Evolutionary conservation across 2,888 invertebrate genomes (phyloP).

Genomic region (Standfussiana lucernea): DNA sequence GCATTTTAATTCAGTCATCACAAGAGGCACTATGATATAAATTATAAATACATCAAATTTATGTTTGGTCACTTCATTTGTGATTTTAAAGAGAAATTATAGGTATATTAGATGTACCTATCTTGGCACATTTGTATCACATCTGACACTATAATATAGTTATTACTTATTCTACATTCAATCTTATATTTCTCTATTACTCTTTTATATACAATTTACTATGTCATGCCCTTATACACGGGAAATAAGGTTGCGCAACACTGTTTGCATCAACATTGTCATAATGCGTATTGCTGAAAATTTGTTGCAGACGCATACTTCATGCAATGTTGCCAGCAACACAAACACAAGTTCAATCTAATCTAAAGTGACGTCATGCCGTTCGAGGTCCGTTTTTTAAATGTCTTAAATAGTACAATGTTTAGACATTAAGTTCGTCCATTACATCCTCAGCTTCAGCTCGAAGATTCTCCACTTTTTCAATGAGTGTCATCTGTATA

Average conservation of each 20-base stretch:
- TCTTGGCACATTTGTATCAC: conserved; percentile 10
- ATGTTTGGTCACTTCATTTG: neutral
- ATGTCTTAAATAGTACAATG: neutral
- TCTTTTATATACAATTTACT: conserved; percentile 28
- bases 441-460: conserved; percentile 95
- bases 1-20: neutral
- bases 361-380: neutral
- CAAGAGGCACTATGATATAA: conserved; percentile 7
- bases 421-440: conserved; percentile 88
- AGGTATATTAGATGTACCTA: neutral
- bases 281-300: neutral
- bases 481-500: conserved; percentile 95
- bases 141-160: neutral
- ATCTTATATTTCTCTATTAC: neutral
- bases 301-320: neutral
- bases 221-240: neutral
- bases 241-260: neutral
- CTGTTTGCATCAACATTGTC: conserved; percentile 2
- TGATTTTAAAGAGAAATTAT: neutral
- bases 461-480: conserved; percentile 96
- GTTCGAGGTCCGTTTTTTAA: neutral
- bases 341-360: neutral
- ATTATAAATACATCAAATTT: conserved; percentile 12
- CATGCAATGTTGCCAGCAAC: conserved; percentile 12
- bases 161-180: neutral